Conservation (phyloP, 2,888 invertebrate genomes). For the Steromphala cineraria region DNA sequence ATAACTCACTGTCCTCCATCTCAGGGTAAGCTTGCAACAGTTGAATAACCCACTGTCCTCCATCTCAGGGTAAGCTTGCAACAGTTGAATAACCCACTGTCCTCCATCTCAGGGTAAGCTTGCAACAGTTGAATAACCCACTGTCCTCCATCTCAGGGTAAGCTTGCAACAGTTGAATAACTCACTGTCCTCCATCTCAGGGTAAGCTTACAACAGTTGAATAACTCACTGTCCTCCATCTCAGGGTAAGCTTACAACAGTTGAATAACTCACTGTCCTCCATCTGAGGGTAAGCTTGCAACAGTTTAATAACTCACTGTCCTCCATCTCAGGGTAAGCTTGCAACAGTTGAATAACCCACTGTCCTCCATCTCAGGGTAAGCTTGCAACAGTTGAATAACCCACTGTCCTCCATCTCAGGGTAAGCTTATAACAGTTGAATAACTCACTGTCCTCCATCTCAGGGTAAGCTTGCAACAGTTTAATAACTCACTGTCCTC, state of each 20-base stretch:
- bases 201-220: conserved; percentile 49
- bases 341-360: background rate
- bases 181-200: conserved; percentile 82
- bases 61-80: conserved; percentile 79
- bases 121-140: background rate
- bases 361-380: conserved; percentile 83
- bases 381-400: background rate
- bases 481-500: conserved; percentile 76
- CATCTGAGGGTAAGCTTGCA: conserved; percentile 79
- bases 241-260: conserved; percentile 77
- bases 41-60: conserved; percentile 76
- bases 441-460: conserved; percentile 79
- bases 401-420: conserved; percentile 82
- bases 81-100: conserved; percentile 63
- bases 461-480: conserved; percentile 77
- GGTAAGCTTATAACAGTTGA: conserved; percentile 48
- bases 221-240: conserved; percentile 79
- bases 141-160: conserved; percentile 83
- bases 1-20: conserved; percentile 79
- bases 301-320: conserved; percentile 64
- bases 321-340: conserved; percentile 80
- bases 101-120: conserved; percentile 80
- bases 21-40: conserved; percentile 77
- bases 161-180: background rate
- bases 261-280: conserved; percentile 76